Percentiles rank a stretch among this genome's conserved stretches.
Evolutionary conservation across 2,888 invertebrate genomes (phyloP).

Genomic region (Geotrupes spiniger): DNA sequence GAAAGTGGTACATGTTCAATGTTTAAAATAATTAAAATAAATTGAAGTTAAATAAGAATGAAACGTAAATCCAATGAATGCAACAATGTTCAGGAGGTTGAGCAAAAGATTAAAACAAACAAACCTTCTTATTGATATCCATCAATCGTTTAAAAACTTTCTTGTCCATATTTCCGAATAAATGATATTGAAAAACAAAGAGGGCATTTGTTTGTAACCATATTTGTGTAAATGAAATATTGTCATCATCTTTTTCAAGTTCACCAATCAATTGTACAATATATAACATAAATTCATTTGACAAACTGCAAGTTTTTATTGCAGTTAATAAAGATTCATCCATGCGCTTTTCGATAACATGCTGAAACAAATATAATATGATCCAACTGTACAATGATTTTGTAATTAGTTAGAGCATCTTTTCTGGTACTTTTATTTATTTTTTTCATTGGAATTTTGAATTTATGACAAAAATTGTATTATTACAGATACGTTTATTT

Average conservation of each 20-base stretch:
- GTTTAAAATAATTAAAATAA: no score
- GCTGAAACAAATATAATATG: constrained; percentile 39
- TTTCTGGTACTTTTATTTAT: no score
- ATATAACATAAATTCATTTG: constrained; percentile 66
- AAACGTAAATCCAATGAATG: no score
- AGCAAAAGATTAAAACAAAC: no score
- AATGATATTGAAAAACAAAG: constrained; percentile 64
- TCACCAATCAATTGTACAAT: constrained; percentile 62
- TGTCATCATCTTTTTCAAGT: constrained; percentile 61
- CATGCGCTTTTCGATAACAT: constrained; percentile 41
- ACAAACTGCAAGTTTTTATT: constrained; percentile 49
- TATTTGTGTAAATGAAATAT: constrained; percentile 54
- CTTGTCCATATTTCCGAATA: constrained; percentile 76
- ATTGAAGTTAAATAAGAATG: constrained; percentile 23
- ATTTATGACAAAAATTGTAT: no score
- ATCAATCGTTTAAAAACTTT: constrained; percentile 69
- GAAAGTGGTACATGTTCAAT: no score
- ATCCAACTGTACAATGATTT: no score
- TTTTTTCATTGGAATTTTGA: no score
- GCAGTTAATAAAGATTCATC: constrained; percentile 39
- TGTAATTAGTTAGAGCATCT: no score
- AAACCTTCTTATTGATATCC: constrained; percentile 74
- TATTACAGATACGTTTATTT: background rate
- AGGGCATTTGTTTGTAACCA: constrained; percentile 67
- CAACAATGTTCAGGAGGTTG: no score